Percentiles rank a stretch among this genome's conserved stretches.
phyloP scores from a whole-genome alignment of 2,113 vertebrate species.

The Neopipo cinnamomea region DNA sequence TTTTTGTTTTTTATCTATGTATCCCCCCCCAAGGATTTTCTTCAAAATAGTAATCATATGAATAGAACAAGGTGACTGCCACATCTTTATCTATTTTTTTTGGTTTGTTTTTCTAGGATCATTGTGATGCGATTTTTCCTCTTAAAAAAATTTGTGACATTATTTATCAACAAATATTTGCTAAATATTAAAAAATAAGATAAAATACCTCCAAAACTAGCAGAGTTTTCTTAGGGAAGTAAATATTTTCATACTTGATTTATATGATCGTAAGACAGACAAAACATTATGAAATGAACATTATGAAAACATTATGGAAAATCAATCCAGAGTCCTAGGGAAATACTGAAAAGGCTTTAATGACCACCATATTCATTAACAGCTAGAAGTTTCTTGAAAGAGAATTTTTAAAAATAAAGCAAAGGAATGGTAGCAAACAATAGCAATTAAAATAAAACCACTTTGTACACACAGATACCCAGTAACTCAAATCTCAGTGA shows the following conservation, averaged over 20 bases:
- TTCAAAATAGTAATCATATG: neutral
- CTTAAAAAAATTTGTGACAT: neutral
- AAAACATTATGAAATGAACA: too few species aligned
- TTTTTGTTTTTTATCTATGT: neutral
- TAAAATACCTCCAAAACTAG: neutral
- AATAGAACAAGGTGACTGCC: neutral
- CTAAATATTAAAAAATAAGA: neutral
- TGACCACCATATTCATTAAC: neutral
- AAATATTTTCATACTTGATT: neutral
- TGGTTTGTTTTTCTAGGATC: neutral
- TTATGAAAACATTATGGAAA: neutral
- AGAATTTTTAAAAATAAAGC: neutral
- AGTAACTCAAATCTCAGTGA: neutral
- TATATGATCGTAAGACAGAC: neutral
- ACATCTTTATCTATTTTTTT: neutral
- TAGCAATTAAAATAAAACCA: neutral
- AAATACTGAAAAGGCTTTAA: neutral
- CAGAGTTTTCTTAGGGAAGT: neutral
- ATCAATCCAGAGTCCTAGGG: neutral
- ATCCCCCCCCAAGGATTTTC: neutral
- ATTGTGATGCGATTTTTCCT: neutral
- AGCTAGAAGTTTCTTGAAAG: neutral
- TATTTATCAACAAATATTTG: neutral
- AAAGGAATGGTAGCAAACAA: neutral
- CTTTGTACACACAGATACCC: neutral